A percentile compares a stretch with the other conserved stretches of the same genome.
Evolutionary conservation across 2,113 vertebrate species (phyloP).

Genomic region (Eleginops maclovinus): DNA sequence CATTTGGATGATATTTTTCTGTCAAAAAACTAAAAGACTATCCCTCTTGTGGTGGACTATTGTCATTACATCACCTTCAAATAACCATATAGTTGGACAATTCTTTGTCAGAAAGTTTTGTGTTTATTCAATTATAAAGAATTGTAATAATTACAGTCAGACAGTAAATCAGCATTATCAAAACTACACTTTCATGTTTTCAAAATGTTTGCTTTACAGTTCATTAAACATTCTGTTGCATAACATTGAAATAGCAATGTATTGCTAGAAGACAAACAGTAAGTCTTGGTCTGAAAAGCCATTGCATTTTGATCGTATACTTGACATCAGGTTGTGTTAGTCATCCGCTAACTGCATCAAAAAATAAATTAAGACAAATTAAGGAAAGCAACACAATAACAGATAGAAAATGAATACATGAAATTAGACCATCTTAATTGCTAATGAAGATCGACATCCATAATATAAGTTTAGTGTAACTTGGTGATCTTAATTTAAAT

Average conservation of each 20-base stretch:
- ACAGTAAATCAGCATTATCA: background rate
- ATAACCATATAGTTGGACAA: background rate
- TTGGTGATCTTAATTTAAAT: slow-evolving; percentile 4
- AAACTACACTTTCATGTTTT: no score
- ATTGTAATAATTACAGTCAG: background rate
- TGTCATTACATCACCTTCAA: slow-evolving; percentile 27
- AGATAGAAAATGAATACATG: background rate
- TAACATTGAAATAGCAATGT: slow-evolving; percentile 13
- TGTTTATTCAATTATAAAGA: background rate
- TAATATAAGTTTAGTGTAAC: background rate
- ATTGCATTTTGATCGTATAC: slow-evolving; percentile 26
- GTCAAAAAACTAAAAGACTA: background rate
- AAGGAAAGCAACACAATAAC: slow-evolving; percentile 9
- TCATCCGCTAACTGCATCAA: slow-evolving; percentile 15
- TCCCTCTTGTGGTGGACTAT: slow-evolving; percentile 48
- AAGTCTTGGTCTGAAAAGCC: slow-evolving; percentile 11
- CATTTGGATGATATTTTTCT: background rate
- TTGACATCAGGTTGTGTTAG: slow-evolving; percentile 1
- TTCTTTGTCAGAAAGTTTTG: background rate
- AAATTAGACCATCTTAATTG: slow-evolving; percentile 2
- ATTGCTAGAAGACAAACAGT: slow-evolving; percentile 9
- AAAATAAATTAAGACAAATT: slow-evolving; percentile 58
- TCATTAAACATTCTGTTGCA: slow-evolving; percentile 11
- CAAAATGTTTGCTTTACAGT: background rate
- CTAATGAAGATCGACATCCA: background rate